Conservation (phyloP, 1,140 invertebrate genomes). For the Drosophila busckii region DNA sequence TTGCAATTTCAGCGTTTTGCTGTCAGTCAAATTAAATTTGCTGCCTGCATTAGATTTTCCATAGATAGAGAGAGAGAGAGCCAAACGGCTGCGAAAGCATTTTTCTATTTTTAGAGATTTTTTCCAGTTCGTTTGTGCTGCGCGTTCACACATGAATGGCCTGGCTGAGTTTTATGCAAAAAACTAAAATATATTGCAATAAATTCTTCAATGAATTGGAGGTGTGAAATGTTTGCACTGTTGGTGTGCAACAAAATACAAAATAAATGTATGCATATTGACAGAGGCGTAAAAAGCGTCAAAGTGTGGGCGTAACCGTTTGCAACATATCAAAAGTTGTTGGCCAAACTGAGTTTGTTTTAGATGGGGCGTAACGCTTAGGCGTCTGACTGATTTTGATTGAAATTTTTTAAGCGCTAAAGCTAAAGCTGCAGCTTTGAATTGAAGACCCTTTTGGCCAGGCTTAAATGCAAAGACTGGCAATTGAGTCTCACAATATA, state of each 20-base stretch:
- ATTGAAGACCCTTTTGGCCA: too few species aligned
- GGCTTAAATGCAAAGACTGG: slow-evolving; percentile 6
- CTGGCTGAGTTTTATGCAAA: slow-evolving; percentile 40
- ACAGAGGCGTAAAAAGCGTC: too few species aligned
- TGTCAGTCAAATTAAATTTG: slow-evolving; percentile 49
- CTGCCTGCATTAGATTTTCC: slow-evolving; percentile 19
- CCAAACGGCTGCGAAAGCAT: slow-evolving; percentile 11
- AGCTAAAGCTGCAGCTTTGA: too few species aligned
- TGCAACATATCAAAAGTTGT: too few species aligned
- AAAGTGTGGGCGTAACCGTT: too few species aligned
- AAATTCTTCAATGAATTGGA: slow-evolving; percentile 46
- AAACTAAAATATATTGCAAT: slow-evolving; percentile 43
- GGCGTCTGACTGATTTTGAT: too few species aligned
- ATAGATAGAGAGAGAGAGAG: not conserved
- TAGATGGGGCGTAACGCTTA: too few species aligned
- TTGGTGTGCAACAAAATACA: slow-evolving; percentile 5
- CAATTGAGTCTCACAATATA: slow-evolving; percentile 4
- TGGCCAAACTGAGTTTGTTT: too few species aligned
- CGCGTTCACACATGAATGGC: slow-evolving; percentile 19
- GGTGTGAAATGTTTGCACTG: slow-evolving; percentile 62
- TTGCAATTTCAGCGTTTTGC: slow-evolving; percentile 36
- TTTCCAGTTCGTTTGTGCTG: slow-evolving; percentile 47
- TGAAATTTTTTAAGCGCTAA: slow-evolving; percentile 11
- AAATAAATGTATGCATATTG: not conserved
- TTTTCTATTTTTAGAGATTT: slow-evolving; percentile 42